phyloP scores from a whole-genome alignment of 1,140 invertebrate species.

The Drosophila biarmipes region DNA sequence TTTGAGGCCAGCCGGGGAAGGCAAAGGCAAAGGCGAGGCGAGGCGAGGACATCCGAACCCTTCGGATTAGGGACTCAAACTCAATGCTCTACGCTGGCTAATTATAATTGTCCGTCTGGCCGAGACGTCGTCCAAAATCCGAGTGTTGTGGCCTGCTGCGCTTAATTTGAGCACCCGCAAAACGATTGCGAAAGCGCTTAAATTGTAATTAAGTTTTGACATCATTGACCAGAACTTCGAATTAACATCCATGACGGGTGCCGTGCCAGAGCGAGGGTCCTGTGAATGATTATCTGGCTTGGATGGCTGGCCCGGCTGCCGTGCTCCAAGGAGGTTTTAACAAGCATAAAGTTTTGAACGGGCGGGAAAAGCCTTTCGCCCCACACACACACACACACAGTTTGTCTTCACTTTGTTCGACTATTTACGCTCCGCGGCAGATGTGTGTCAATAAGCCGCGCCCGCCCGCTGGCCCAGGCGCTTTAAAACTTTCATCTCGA shows the following conservation, averaged over 20 bases:
- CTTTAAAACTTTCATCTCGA: constrained; percentile 21
- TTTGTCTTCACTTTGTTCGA: constrained; percentile 2
- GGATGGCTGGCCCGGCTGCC: no score
- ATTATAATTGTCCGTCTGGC: constrained; percentile 48
- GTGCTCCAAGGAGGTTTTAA: not conserved
- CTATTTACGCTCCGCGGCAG: constrained; percentile 38
- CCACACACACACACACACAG: no score
- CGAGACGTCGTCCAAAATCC: constrained; percentile 4
- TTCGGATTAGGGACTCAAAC: constrained; percentile 39
- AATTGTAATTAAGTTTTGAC: constrained; percentile 56
- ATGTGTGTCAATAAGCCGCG: constrained; percentile 53
- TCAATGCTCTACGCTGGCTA: constrained; percentile 10
- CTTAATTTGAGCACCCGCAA: constrained; percentile 52
- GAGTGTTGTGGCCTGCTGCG: constrained; percentile 38
- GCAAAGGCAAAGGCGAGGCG: not conserved
- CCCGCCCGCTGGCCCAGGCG: constrained; percentile 34
- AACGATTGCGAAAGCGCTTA: constrained; percentile 48
- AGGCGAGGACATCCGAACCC: constrained; percentile 6
- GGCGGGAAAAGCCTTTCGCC: not conserved
- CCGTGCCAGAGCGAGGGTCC: not conserved
- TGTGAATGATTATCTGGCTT: not conserved
- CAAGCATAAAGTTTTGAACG: constrained; percentile 18
- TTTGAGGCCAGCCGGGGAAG: constrained; percentile 2
- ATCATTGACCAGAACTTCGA: constrained; percentile 27
- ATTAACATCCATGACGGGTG: constrained; percentile 6